A percentile compares a stretch with the other conserved stretches of the same genome.
These are phyloP conservation scores for Pantherophis alleghaniensis DNA, from an alignment of 2,797 vertebrate genomes.

Conservation along the genomic window DNA sequence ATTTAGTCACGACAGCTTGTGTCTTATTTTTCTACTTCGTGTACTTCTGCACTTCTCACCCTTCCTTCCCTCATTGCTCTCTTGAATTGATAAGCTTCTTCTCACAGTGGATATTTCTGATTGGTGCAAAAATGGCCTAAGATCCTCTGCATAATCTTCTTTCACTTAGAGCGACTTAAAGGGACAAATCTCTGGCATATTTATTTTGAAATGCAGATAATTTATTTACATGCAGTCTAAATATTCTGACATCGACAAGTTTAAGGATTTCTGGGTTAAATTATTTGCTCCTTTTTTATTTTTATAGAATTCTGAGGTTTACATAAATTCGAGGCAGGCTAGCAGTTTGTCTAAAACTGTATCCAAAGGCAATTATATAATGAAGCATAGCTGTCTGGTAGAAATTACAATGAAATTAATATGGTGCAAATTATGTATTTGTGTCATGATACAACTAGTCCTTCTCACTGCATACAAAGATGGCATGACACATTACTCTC, in stretches of 20 bases:
- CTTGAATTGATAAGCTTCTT: slow-evolving; percentile 67
- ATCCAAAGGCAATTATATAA: neutral
- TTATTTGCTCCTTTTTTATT: neutral
- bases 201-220: slow-evolving; percentile 59
- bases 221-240: slow-evolving; percentile 25
- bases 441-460: neutral
- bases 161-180: slow-evolving; percentile 73
- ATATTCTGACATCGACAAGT: slow-evolving; percentile 27
- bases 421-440: neutral
- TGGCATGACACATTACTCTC: neutral
- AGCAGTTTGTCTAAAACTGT: neutral
- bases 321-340: neutral
- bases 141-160: slow-evolving; percentile 84
- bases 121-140: slow-evolving; percentile 63
- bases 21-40: slow-evolving; percentile 36
- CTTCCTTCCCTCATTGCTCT: slow-evolving; percentile 51
- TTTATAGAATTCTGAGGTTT: neutral
- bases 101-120: slow-evolving; percentile 57
- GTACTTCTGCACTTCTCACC: slow-evolving; percentile 7
- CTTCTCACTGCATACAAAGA: neutral
- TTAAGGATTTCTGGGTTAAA: neutral
- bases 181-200: slow-evolving; percentile 65
- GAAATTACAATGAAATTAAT: neutral
- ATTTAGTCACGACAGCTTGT: slow-evolving; percentile 38
- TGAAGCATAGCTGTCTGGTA: neutral